phyloP scores from a whole-genome alignment of 2,888 invertebrate genomes.

The Hydrotaea cyrtoneurina region DNA sequence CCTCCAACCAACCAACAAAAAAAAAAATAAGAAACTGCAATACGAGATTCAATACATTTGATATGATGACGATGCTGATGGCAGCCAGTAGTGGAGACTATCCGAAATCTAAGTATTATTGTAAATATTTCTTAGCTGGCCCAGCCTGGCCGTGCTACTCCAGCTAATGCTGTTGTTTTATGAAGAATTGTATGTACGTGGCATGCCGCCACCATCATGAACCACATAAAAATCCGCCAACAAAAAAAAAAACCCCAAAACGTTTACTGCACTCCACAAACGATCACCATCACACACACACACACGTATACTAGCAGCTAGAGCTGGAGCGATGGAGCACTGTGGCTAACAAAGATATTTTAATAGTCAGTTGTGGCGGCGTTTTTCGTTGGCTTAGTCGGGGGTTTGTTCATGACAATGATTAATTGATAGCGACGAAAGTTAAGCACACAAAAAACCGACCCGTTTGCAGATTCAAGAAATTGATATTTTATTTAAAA shows the following conservation, averaged over 20 bases:
- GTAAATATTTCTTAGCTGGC: constrained; percentile 25
- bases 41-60: constrained; percentile 61
- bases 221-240: constrained; percentile 54
- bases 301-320: too few relatives aligned
- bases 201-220: constrained; percentile 66
- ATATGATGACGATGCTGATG: constrained; percentile 43
- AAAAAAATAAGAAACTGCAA: constrained; percentile 38
- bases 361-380: constrained; percentile 54
- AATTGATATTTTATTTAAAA: constrained; percentile 35
- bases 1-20: neutral
- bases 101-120: constrained; percentile 36
- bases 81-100: constrained; percentile 25
- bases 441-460: constrained; percentile 36
- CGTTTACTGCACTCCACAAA: constrained; percentile 29
- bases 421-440: constrained; percentile 58
- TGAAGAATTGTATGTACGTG: constrained; percentile 61
- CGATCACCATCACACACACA: constrained; percentile 50
- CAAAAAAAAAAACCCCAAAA: constrained; percentile 2
- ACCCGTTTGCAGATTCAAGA: constrained; percentile 40
- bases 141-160: neutral
- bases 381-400: neutral
- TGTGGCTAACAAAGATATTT: constrained; percentile 61
- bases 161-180: constrained; percentile 30
- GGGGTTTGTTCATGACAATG: constrained; percentile 57
- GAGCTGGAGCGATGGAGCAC: neutral